These are phyloP conservation scores for Crambe crambe DNA, from an alignment of 37 sponge, comb jelly and placozoan species.

Conservation along the genomic window DNA sequence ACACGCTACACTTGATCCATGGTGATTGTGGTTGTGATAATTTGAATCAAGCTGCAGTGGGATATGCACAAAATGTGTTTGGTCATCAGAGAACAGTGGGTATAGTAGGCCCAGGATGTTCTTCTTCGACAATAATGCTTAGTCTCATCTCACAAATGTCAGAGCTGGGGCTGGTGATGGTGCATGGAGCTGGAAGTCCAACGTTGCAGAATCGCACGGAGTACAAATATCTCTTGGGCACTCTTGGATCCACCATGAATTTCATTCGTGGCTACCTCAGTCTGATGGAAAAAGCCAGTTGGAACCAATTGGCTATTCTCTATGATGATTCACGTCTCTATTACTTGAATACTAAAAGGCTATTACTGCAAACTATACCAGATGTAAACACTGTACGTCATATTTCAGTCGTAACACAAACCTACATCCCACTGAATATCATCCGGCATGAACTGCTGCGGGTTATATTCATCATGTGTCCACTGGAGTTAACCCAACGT, in stretches of 20 bases:
- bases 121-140: background rate
- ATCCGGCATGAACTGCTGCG: background rate
- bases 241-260: conserved; percentile 8
- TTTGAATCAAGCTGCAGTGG: background rate
- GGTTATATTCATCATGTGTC: conserved; percentile 10
- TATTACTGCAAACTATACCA: background rate
- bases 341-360: background rate
- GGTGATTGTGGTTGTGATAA: conserved; percentile 33
- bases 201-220: background rate
- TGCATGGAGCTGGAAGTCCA: conserved; percentile 26
- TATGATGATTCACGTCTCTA: conserved; percentile 15
- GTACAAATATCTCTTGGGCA: conserved; percentile 19
- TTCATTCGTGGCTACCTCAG: background rate
- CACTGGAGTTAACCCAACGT: background rate
- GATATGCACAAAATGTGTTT: background rate
- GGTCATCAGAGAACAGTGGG: background rate
- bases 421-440: background rate
- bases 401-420: background rate
- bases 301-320: background rate
- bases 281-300: background rate
- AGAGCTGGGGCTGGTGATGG: conserved; percentile 9
- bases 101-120: conserved; percentile 46
- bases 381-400: background rate
- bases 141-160: background rate
- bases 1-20: conserved; percentile 21